phyloP scores from a whole-genome alignment of 2,797 vertebrate genomes.

The Holocentrus rufus region DNA sequence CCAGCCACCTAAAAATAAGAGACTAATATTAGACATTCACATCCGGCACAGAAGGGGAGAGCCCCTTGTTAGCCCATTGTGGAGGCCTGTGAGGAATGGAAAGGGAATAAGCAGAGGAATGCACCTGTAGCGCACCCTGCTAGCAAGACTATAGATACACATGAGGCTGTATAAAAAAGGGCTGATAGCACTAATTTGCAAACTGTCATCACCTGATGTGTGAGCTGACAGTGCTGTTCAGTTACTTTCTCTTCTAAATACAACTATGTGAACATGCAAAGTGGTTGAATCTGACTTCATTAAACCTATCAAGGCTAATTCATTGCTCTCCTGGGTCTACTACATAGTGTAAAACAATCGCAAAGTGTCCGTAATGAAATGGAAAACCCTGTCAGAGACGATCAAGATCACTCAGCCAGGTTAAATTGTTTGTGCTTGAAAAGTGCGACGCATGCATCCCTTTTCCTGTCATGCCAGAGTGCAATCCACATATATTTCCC shows the following conservation, averaged over 20 bases:
- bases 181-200: not conserved
- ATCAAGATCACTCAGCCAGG: not conserved
- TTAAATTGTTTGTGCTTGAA: conserved; percentile 5
- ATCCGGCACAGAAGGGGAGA: conserved; percentile 51
- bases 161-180: not conserved
- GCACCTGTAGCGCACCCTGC: conserved; percentile 55
- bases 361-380: not conserved
- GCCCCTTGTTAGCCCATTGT: conserved; percentile 55
- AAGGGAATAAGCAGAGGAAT: conserved; percentile 37
- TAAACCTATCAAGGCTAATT: not conserved
- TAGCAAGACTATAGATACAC: conserved; percentile 12
- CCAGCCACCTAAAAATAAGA: conserved; percentile 84
- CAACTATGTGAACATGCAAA: not conserved
- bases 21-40: conserved; percentile 70
- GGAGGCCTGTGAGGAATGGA: conserved; percentile 62
- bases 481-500: conserved; percentile 12
- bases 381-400: not conserved
- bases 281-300: not conserved
- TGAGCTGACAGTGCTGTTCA: not conserved
- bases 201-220: conserved; percentile 1
- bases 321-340: not conserved
- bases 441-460: not conserved
- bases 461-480: not conserved
- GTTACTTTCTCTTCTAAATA: not conserved
- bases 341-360: no score